Percentiles rank a stretch among this genome's conserved stretches.
Conservation (phyloP, 2,888 invertebrate genomes). For the Drosophila testacea region DNA sequence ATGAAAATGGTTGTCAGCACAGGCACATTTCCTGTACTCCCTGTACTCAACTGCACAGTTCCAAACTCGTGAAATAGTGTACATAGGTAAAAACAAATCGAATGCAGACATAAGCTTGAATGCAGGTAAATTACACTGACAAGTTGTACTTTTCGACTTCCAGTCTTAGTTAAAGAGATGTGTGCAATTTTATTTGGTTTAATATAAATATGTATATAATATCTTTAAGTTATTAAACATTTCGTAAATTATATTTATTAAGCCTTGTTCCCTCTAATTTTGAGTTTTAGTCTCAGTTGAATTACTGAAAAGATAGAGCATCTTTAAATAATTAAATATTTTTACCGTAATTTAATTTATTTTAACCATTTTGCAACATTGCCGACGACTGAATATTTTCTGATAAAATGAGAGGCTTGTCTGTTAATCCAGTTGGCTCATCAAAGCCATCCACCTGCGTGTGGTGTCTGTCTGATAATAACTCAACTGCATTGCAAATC, state of each 20-base stretch:
- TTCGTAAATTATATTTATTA: background rate
- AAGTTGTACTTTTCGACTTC: background rate
- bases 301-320: too few relatives aligned
- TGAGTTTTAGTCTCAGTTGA: too few relatives aligned
- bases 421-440: conserved; percentile 19
- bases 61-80: background rate
- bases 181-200: background rate
- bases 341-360: too few relatives aligned
- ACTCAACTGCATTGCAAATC: conserved; percentile 54
- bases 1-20: conserved; percentile 57
- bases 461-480: conserved; percentile 50
- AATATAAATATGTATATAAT: background rate
- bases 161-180: background rate
- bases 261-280: too few relatives aligned
- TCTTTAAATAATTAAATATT: too few relatives aligned
- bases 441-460: conserved; percentile 12
- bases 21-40: background rate
- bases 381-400: conserved; percentile 28
- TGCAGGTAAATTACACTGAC: conserved; percentile 30
- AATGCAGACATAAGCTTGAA: background rate
- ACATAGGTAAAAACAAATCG: conserved; percentile 11
- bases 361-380: too few relatives aligned
- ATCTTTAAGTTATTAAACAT: background rate
- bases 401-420: conserved; percentile 38
- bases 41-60: background rate